These are phyloP conservation scores for Coryphaenoides rupestris DNA, from an alignment of 2,113 vertebrate genomes.

Conservation along the genomic window DNA sequence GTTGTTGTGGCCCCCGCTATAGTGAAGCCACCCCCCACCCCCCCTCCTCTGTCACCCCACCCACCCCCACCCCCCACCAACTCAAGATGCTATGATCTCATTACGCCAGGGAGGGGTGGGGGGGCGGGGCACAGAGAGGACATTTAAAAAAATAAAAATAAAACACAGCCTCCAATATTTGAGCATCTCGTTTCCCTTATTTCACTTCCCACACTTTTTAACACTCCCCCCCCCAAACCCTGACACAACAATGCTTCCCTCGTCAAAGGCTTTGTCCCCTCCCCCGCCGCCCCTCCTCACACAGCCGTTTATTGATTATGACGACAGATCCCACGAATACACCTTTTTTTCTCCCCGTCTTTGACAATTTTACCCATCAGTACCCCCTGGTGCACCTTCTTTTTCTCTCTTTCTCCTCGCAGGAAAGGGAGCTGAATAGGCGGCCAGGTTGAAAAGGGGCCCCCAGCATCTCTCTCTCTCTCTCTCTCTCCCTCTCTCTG, in stretches of 20 bases:
- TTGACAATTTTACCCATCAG: slow-evolving; percentile 54
- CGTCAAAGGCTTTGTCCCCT: slow-evolving; percentile 31
- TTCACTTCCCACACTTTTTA: slow-evolving; percentile 27
- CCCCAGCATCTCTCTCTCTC: slow-evolving; percentile 60
- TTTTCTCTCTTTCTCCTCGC: slow-evolving; percentile 56
- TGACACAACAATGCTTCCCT: too few species aligned
- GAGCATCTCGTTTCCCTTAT: slow-evolving; percentile 37
- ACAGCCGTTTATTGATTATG: slow-evolving; percentile 52
- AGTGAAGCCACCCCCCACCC: too few species aligned
- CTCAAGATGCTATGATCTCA: slow-evolving; percentile 98
- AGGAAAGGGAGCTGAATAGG: slow-evolving; percentile 5
- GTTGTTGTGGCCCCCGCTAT: slow-evolving; percentile 80
- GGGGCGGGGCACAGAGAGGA: too few species aligned
- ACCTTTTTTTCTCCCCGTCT: too few species aligned
- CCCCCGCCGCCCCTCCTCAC: slow-evolving; percentile 24
- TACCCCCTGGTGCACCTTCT: slow-evolving; percentile 85
- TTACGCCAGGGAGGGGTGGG: slow-evolving; percentile 66
- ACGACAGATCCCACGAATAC: slow-evolving; percentile 25
- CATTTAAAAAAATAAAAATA: too few species aligned
- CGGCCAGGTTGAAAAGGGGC: slow-evolving; percentile 83
- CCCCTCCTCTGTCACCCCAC: too few species aligned
- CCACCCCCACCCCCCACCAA: too few species aligned
- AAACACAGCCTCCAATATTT: slow-evolving; percentile 47
- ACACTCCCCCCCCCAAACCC: slow-evolving; percentile 9
- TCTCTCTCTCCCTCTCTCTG: too few species aligned